These are phyloP conservation scores for Plecotus auritus DNA, from an alignment of 2,113 vertebrate species.

Conservation along the genomic window DNA sequence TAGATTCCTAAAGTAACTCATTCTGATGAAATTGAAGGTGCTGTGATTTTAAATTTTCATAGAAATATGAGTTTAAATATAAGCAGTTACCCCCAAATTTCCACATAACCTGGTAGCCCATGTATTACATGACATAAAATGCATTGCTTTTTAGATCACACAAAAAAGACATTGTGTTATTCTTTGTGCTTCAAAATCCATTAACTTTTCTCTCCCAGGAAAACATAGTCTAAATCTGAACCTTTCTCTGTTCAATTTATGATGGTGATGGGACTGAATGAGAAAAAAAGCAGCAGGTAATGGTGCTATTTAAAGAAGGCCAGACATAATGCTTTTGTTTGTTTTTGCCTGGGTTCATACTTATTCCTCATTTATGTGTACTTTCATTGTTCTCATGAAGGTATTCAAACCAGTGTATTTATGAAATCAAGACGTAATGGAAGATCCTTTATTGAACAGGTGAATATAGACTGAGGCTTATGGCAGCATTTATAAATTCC, in stretches of 20 bases:
- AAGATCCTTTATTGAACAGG: background rate
- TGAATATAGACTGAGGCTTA: background rate
- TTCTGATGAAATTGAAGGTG: constrained; percentile 36
- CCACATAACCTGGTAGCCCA: background rate
- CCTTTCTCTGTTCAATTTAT: background rate
- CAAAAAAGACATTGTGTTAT: background rate
- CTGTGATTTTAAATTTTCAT: constrained; percentile 39
- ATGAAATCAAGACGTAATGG: background rate
- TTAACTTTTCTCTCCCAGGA: constrained; percentile 21
- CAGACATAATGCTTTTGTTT: background rate
- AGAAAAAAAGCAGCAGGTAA: background rate
- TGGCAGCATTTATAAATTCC: background rate
- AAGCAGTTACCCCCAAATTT: constrained; percentile 30
- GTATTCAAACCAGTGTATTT: background rate
- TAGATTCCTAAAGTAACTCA: constrained; percentile 23
- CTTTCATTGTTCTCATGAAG: background rate
- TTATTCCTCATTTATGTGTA: background rate
- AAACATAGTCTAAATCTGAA: background rate
- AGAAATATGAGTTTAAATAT: constrained; percentile 36
- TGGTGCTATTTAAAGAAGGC: background rate
- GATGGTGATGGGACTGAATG: background rate
- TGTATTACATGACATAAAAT: background rate
- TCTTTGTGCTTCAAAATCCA: constrained; percentile 6
- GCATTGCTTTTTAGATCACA: constrained; percentile 12
- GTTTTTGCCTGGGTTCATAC: background rate